These are phyloP conservation scores for Orgyia antiqua DNA, from an alignment of 2,888 invertebrate species.

Conservation along the genomic window DNA sequence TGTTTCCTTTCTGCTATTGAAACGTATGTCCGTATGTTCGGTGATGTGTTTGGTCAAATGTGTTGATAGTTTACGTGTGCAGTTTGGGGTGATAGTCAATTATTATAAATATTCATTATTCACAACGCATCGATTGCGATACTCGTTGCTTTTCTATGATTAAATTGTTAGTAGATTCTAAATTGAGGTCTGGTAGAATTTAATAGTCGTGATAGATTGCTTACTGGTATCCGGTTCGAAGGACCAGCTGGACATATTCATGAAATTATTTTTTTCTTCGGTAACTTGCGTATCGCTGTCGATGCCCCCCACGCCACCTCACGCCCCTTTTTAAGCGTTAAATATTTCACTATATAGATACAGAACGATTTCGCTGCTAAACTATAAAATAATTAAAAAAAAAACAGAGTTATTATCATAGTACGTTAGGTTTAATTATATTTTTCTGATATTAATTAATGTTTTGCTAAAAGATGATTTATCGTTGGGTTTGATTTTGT, in stretches of 20 bases:
- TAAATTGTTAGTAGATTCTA: no score
- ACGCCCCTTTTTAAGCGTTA: slow-evolving; percentile 45
- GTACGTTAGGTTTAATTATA: slow-evolving; percentile 76
- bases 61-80: slow-evolving; percentile 29
- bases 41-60: slow-evolving; percentile 17
- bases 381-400: slow-evolving; percentile 49
- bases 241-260: no score
- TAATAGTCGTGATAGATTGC: no score
- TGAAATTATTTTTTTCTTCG: slow-evolving; percentile 2
- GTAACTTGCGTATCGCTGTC: slow-evolving; percentile 34
- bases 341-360: slow-evolving; percentile 62
- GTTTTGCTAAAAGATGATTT: slow-evolving; percentile 75
- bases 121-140: slow-evolving; percentile 31
- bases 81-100: slow-evolving; percentile 66
- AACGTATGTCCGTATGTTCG: slow-evolving; percentile 13
- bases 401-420: slow-evolving; percentile 62
- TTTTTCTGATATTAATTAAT: slow-evolving; percentile 75
- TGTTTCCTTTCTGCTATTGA: no score
- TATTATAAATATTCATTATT: slow-evolving; percentile 54
- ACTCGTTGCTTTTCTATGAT: slow-evolving; percentile 21
- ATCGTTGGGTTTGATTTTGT: slow-evolving; percentile 60
- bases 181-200: no score
- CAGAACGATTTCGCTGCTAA: slow-evolving; percentile 57
- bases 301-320: slow-evolving; percentile 43
- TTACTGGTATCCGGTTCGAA: no score